Percentiles rank a stretch among this genome's conserved stretches.
These are phyloP conservation scores for Erpobdella octoculata DNA, from an alignment of 2,888 invertebrate genomes.

Conservation along the genomic window DNA sequence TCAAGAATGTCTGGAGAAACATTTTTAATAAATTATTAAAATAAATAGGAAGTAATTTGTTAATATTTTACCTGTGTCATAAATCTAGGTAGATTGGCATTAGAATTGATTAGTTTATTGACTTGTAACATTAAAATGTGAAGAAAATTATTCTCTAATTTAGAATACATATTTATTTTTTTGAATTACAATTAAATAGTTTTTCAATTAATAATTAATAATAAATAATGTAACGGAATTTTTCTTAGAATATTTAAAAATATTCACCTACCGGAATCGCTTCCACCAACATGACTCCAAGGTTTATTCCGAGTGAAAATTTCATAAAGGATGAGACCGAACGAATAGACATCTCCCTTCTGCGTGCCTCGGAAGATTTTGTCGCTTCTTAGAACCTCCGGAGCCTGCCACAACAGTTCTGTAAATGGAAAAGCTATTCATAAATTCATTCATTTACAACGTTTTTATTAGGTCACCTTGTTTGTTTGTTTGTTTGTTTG, in stretches of 20 bases:
- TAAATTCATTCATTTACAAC: neutral
- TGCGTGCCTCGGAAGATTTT: constrained; percentile 60
- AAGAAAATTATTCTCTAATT: no score
- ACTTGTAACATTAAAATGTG: no score
- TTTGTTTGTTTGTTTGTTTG: neutral
- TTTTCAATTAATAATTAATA: no score
- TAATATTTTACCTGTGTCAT: no score
- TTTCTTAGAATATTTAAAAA: no score
- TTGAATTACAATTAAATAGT: no score
- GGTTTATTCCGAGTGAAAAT: constrained; percentile 50
- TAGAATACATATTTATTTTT: no score
- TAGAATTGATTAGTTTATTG: no score
- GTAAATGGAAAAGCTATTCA: neutral
- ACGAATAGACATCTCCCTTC: constrained; percentile 61
- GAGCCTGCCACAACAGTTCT: constrained; percentile 88
- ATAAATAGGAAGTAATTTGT: no score
- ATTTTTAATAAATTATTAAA: neutral
- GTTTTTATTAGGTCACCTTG: neutral
- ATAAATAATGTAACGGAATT: no score
- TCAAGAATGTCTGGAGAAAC: constrained; percentile 61
- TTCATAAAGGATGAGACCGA: constrained; percentile 58
- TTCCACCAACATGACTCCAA: constrained; percentile 35
- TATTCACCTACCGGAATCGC: neutral
- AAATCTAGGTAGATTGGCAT: no score
- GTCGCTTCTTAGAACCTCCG: constrained; percentile 59